A percentile compares a stretch with the other conserved stretches of the same genome.
Evolutionary conservation across 2,113 vertebrate genomes (phyloP).

Genomic region (Petaurus breviceps): DNA sequence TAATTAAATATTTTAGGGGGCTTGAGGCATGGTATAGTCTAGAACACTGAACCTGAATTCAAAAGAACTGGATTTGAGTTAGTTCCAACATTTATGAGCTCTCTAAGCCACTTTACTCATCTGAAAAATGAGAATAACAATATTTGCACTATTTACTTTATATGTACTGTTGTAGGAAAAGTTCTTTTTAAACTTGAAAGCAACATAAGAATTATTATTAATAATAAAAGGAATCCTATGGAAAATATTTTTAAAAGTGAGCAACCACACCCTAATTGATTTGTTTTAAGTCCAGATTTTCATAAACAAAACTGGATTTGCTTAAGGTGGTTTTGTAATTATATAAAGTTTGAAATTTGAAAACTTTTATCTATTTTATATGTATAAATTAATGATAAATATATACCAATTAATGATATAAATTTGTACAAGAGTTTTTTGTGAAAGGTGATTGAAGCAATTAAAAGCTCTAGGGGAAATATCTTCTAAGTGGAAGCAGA

Average conservation of each 20-base stretch:
- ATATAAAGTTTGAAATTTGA: constrained; percentile 55
- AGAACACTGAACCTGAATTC: too few species aligned
- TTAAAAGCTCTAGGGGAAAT: constrained; percentile 57
- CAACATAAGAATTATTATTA: too few species aligned
- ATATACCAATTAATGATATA: constrained; percentile 32
- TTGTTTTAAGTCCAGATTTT: constrained; percentile 13
- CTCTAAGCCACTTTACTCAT: too few species aligned
- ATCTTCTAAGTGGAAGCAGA: constrained; percentile 62
- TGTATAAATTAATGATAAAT: constrained; percentile 6
- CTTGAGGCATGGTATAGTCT: too few species aligned
- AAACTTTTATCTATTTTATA: constrained; percentile 75
- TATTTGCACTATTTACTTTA: too few species aligned
- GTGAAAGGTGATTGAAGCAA: constrained; percentile 62
- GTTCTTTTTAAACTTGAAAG: neutral
- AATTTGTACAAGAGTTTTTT: constrained; percentile 69
- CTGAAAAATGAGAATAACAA: too few species aligned
- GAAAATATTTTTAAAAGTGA: neutral
- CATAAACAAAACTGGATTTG: constrained; percentile 41
- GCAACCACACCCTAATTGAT: neutral
- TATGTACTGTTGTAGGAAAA: neutral
- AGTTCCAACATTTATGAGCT: too few species aligned
- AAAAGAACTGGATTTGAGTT: too few species aligned
- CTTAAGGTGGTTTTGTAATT: constrained; percentile 13
- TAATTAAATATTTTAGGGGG: too few species aligned
- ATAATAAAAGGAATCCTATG: neutral